A percentile compares a stretch with the other conserved stretches of the same genome.
These are phyloP conservation scores for Ethmia dodecea DNA, from an alignment of 2,888 invertebrate genomes.

Conservation along the genomic window DNA sequence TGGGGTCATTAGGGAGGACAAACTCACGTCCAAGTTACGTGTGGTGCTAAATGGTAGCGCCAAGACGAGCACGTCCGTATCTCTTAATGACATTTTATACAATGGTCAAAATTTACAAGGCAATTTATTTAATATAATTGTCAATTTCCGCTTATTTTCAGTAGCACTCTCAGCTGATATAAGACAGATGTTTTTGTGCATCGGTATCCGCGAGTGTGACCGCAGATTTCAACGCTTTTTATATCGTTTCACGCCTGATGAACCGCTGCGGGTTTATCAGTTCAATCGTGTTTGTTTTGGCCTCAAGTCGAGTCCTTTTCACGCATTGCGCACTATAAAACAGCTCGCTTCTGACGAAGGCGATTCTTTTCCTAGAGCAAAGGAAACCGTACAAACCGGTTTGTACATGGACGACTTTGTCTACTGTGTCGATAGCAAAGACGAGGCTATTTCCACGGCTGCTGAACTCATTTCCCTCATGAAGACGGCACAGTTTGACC, in stretches of 20 bases:
- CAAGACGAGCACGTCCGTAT: neutral
- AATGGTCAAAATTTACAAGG: slow-evolving; percentile 1
- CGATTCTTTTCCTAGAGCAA: neutral
- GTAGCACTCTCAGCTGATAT: slow-evolving; percentile 3
- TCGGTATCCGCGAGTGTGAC: neutral
- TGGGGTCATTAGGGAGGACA: neutral
- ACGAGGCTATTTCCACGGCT: neutral
- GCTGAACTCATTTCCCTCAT: neutral
- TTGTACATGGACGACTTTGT: neutral
- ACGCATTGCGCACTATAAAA: slow-evolving; percentile 12
- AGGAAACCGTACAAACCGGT: neutral
- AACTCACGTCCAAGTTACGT: neutral
- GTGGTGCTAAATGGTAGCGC: neutral
- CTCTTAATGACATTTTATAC: slow-evolving; percentile 3
- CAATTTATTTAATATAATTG: slow-evolving; percentile 3
- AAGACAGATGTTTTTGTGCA: slow-evolving; percentile 1
- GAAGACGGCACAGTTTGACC: neutral
- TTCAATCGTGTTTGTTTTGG: slow-evolving; percentile 12
- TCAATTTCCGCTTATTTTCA: slow-evolving; percentile 1
- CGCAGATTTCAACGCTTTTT: neutral
- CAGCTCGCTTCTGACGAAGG: neutral
- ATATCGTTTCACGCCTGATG: neutral
- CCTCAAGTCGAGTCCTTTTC: slow-evolving; percentile 10
- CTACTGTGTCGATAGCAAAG: neutral
- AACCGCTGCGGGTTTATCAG: slow-evolving; percentile 2